Evolutionary conservation across 2,888 invertebrate species (phyloP), one percentile per base, ranked within the genome.

Genomic region (Parapristionchus giblindavisi): DNA sequence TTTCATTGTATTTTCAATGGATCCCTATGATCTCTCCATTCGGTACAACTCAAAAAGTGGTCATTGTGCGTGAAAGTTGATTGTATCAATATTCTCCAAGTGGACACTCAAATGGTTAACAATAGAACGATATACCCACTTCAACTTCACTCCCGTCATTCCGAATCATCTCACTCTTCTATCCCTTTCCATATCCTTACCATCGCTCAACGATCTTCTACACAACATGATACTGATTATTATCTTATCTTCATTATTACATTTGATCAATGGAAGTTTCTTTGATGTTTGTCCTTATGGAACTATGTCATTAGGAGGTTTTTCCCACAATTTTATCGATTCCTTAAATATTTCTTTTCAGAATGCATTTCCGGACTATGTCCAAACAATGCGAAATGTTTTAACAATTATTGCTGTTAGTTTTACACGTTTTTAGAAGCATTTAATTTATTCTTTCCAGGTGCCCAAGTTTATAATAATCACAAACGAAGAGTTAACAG

Each of bases 311-410:
- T 81, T 83, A 24, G 83, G 83, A 77, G 81, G 82, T 82, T 0
- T 32, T 34, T 14, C n/a, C 40, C 2, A 21, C 14, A 5, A 3
- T 21, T 27, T 71, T n/a, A 21, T n/a, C 11, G 24, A 58, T n/a
- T 11, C 8, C 58, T n/a, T 27, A 58, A 8, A 24, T 58, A 58
- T 8, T 58, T n/a, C 58, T 8, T 48, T 83, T 70, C 75, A 84
- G 84, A 80, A 8, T 84, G 84, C 56, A 74, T 84, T 11, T 81
- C 78, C 24, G 84, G 84, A 2, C 68, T 84, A 27, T 84, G 84
- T 66, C 84, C 84, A 2, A 78, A 80, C 32, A 82, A 81, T 11
- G 79, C 83, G 0, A 82, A 83, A 72, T 84, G 84, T 58, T 79
- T 84, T 34, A 82, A 80, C 63, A 80, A 80, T 1, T 80, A 81